Percentiles rank a stretch among this genome's conserved stretches.
phyloP scores from a whole-genome alignment of 2,888 invertebrate species.

The Nebria salina region DNA sequence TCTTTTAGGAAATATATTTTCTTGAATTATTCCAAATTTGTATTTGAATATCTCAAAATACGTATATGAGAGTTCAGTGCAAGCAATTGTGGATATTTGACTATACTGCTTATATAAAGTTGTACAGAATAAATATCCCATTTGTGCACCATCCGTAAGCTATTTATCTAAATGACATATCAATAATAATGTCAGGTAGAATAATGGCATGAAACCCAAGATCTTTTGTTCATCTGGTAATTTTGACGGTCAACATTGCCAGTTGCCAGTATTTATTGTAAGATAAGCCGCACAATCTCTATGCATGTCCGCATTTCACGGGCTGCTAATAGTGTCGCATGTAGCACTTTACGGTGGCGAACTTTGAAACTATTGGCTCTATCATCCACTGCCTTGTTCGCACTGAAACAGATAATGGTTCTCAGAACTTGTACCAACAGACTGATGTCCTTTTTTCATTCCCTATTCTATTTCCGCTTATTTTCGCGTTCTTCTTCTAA shows the following conservation, averaged over 20 bases:
- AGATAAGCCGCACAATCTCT: neutral
- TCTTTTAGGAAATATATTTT: too few relatives aligned
- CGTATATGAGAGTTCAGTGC: too few relatives aligned
- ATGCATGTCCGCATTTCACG: constrained; percentile 18
- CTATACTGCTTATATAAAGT: too few relatives aligned
- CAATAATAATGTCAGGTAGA: neutral
- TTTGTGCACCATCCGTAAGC: neutral
- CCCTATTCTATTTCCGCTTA: neutral
- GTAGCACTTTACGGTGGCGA: constrained; percentile 39
- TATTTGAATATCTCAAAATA: too few relatives aligned
- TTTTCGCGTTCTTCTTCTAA: constrained; percentile 21
- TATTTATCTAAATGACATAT: neutral
- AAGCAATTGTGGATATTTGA: too few relatives aligned
- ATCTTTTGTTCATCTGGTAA: neutral
- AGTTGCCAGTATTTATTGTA: neutral
- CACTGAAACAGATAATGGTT: constrained; percentile 31
- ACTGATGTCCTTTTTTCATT: constrained; percentile 25
- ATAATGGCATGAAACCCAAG: neutral
- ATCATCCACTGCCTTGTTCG: constrained; percentile 29
- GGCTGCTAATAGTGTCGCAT: constrained; percentile 37
- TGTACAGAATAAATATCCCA: neutral
- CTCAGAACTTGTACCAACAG: constrained; percentile 28
- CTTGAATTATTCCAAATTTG: too few relatives aligned
- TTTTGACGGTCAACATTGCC: neutral
- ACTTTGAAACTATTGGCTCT: constrained; percentile 41